Percentiles rank a stretch among this genome's conserved stretches.
phyloP scores from a whole-genome alignment of 1,140 invertebrate genomes.

The Microplitis mediator region DNA sequence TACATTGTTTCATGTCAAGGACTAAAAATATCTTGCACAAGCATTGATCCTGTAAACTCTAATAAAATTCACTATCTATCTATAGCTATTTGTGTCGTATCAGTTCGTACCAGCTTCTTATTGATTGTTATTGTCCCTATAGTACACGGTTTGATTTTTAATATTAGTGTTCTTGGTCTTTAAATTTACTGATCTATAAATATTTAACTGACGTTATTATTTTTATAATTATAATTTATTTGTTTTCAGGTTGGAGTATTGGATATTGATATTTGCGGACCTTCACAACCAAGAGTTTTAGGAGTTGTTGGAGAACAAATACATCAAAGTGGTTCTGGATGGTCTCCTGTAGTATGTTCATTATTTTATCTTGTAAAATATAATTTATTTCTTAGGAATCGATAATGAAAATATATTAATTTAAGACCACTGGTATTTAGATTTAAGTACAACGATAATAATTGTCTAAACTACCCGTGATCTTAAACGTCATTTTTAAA shows the following conservation, averaged over 20 bases:
- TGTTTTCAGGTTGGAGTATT: conserved; percentile 78
- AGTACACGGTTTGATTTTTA: background rate
- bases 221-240: conserved; percentile 31
- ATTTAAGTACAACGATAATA: too few species aligned
- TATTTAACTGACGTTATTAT: conserved; percentile 17
- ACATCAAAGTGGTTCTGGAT: conserved; percentile 94
- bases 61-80: conserved; percentile 25
- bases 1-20: conserved; percentile 46
- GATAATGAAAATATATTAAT: too few species aligned
- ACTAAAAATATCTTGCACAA: conserved; percentile 17
- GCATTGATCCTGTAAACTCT: conserved; percentile 28
- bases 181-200: background rate
- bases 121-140: conserved; percentile 42
- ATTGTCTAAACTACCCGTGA: too few species aligned
- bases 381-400: conserved; percentile 9
- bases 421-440: too few species aligned
- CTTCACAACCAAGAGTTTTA: conserved; percentile 76
- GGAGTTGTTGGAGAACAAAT: conserved; percentile 79
- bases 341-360: conserved; percentile 88
- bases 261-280: conserved; percentile 94
- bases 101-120: conserved; percentile 50
- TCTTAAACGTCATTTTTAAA: background rate
- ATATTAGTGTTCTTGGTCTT: background rate
- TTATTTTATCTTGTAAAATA: background rate
- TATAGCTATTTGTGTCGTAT: conserved; percentile 45